Base-by-base conservation (phyloP, 1,140 invertebrate genomes). In the Ceratina calcarata region DNA sequence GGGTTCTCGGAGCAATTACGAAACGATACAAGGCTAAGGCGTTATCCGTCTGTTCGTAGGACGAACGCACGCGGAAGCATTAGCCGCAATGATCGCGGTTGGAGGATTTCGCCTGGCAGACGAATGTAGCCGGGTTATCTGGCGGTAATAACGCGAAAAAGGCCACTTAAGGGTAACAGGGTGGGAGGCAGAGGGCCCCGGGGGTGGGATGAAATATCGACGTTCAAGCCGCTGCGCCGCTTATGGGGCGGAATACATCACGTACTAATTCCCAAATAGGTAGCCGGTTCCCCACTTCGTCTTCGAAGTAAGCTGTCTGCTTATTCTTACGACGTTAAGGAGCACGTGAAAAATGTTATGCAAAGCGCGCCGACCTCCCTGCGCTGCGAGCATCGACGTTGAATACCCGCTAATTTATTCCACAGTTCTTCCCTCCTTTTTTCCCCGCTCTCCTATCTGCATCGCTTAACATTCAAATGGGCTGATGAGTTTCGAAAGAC, bases 201-300 rank as follows among this genome's bases (percentile, higher is more conserved):
- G 61, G 67, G 32, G 53, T 18, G 83, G 85, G 72, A 86, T 86
- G 85, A 86, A 86, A 86, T 86, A 86, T 85, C 83, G 74, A 73
- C 77, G 84, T 80, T 62, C 76, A 73, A 70, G 66, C 77, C 72
- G 70, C 76, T 80, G 80, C 72, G 70, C 80, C 84, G 80, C 69
- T 86, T 86, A 86, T 86, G 85, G 84, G 84, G 68, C 64, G 77
- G 84, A 86, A 86, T 86, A 86, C 84, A 86, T 86, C 85, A 86
- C 83, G 77, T 86, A 86, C 85, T 86, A 86, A 86, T 86, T 86
- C 85, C 85, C 84, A 86, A 86, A 86, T 86, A 86, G 83, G 83
- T 82, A 77, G 80, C 72, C 84, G 27, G 58, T 77, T 62, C 60
- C 62, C 71, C 69, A 60, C 72, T 85, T 86, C 80, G 79, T 85